Evolutionary conservation across 2,888 invertebrate genomes (phyloP).

Genomic region (Drosophila atripex): DNA sequence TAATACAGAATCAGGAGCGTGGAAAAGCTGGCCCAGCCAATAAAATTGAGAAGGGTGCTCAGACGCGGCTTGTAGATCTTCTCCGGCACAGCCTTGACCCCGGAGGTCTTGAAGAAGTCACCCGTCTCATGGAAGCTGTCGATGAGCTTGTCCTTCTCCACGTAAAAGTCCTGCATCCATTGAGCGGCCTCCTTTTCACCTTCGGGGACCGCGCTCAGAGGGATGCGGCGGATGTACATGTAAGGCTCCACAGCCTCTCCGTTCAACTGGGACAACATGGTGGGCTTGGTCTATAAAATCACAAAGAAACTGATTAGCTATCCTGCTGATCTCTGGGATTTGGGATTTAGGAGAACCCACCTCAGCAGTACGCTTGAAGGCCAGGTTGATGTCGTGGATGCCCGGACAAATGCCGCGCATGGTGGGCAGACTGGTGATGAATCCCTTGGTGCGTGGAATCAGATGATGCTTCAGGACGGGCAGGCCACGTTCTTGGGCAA

Average conservation of each 20-base stretch:
- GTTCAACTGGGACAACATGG: slow-evolving; percentile 90
- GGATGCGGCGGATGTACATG: slow-evolving; percentile 91
- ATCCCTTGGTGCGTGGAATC: slow-evolving; percentile 96
- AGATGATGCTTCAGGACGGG: slow-evolving; percentile 94
- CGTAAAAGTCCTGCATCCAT: slow-evolving; percentile 93
- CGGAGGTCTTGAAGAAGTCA: slow-evolving; percentile 91
- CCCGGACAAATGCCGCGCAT: slow-evolving; percentile 92
- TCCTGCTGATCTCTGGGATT: rapidly evolving
- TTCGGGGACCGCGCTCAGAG: slow-evolving; percentile 91
- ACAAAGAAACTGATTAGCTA: no score
- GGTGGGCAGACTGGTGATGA: slow-evolving; percentile 92
- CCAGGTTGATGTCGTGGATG: slow-evolving; percentile 92
- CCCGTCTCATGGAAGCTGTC: slow-evolving; percentile 85
- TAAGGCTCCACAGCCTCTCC: slow-evolving; percentile 90
- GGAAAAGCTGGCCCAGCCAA: slow-evolving; percentile 86
- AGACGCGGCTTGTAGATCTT: slow-evolving; percentile 86
- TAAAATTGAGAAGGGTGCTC: slow-evolving; percentile 89
- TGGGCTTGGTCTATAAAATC: slow-evolving; percentile 86
- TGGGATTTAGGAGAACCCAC: neutral
- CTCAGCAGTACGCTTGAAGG: slow-evolving; percentile 87
- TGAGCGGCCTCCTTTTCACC: slow-evolving; percentile 88
- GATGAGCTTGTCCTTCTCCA: slow-evolving; percentile 88
- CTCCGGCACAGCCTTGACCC: slow-evolving; percentile 87
- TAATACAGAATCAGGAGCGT: slow-evolving; percentile 41
- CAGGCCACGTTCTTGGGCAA: slow-evolving; percentile 93